Conservation (phyloP, 2,888 invertebrate genomes). For the Neoscelio sp. region DNA sequence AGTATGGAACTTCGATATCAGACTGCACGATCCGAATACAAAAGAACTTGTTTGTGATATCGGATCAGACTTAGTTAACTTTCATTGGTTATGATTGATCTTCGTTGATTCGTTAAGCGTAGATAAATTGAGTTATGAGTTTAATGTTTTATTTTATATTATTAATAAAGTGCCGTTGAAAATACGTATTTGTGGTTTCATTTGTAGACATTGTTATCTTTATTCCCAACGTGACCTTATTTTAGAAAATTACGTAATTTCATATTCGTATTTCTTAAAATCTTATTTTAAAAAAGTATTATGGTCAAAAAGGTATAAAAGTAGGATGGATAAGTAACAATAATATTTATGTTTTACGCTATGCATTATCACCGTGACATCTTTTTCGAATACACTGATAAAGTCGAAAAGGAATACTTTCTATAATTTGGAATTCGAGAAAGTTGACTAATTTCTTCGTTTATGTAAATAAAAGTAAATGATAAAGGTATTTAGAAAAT, state of each 20-base stretch:
- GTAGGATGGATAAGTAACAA: neutral
- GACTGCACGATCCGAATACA: slow-evolving; percentile 29
- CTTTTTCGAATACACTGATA: slow-evolving; percentile 38
- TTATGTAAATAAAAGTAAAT: slow-evolving; percentile 4
- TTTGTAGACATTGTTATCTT: neutral
- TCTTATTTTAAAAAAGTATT: slow-evolving; percentile 26
- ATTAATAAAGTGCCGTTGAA: neutral
- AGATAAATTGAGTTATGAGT: too few relatives aligned
- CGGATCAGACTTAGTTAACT: neutral
- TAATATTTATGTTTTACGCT: slow-evolving; percentile 18
- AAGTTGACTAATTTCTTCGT: slow-evolving; percentile 38
- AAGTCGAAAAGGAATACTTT: slow-evolving; percentile 32
- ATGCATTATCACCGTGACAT: slow-evolving; percentile 46
- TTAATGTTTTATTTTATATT: neutral
- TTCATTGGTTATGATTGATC: neutral
- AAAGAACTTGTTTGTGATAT: slow-evolving; percentile 32
- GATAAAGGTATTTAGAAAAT: slow-evolving; percentile 8
- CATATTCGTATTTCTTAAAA: too few relatives aligned
- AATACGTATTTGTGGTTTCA: neutral
- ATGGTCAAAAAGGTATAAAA: too few relatives aligned
- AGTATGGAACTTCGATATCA: slow-evolving; percentile 50
- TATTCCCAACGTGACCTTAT: neutral
- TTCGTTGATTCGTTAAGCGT: neutral
- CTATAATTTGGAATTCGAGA: slow-evolving; percentile 58
- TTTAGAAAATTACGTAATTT: too few relatives aligned